These are phyloP conservation scores for Brachionus manjavacas DNA, from an alignment of 1,140 invertebrate genomes.

Conservation along the genomic window DNA sequence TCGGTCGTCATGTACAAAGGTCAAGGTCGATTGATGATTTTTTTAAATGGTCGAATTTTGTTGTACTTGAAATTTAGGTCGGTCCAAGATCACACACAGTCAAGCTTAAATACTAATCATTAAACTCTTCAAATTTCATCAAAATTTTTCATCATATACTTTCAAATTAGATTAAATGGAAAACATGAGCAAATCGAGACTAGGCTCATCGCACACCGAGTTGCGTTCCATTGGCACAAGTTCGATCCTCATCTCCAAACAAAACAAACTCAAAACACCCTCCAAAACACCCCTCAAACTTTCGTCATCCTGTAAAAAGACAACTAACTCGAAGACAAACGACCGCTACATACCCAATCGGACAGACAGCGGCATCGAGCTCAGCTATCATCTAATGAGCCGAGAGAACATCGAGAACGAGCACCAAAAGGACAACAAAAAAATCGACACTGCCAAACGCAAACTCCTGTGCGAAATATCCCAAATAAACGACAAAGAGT, in stretches of 20 bases:
- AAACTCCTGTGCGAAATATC: background rate
- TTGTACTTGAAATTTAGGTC: too few relatives aligned
- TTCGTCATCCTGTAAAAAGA: background rate
- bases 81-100: background rate
- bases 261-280: background rate
- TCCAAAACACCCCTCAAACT: background rate
- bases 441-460: background rate
- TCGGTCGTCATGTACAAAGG: background rate
- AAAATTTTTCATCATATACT: too few relatives aligned
- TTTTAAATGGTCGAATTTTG: background rate
- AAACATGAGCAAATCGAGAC: background rate
- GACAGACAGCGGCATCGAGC: background rate
- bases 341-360: conserved; percentile 33
- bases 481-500: background rate
- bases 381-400: conserved; percentile 28
- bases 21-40: background rate
- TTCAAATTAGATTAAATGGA: too few relatives aligned
- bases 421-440: background rate
- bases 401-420: background rate
- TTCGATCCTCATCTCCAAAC: background rate
- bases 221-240: background rate
- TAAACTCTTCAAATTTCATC: too few relatives aligned
- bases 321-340: background rate
- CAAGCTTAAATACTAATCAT: background rate
- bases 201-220: background rate